Conservation (phyloP, 1,140 invertebrate genomes). For the Scylla paramamosain region DNA sequence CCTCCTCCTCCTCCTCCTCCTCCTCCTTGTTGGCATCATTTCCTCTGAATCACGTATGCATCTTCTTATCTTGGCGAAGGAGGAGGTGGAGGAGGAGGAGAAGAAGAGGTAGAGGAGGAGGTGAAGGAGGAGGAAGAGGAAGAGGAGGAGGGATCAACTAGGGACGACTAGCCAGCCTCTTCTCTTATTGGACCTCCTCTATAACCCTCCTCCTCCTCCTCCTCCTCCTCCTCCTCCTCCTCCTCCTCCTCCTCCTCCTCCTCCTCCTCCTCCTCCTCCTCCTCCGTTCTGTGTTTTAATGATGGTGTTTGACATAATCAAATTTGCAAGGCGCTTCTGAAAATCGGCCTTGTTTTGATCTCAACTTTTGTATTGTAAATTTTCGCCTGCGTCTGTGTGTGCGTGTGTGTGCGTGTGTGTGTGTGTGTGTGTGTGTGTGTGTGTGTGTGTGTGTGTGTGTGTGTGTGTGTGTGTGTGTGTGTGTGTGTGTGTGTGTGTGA, state of each 20-base stretch:
- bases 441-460: neutral
- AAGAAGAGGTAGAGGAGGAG: neutral
- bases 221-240: neutral
- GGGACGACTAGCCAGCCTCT: neutral
- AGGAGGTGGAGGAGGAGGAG: neutral
- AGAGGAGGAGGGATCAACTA: neutral
- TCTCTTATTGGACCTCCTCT: neutral
- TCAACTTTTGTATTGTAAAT: neutral
- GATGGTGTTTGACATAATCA: constrained; percentile 43
- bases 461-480: neutral
- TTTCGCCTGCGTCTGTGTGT: neutral
- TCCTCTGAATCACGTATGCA: constrained; percentile 54
- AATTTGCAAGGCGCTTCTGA: constrained; percentile 8
- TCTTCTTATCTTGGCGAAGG: constrained; percentile 37
- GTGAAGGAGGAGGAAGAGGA: neutral
- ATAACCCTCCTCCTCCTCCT: neutral
- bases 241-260: neutral
- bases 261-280: neutral
- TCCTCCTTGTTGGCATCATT: constrained; percentile 57
- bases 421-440: neutral
- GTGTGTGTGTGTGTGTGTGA: neutral
- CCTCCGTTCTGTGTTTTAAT: neutral
- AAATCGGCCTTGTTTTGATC: neutral
- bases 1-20: neutral
- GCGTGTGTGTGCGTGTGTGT: too few relatives aligned